Conservation (phyloP, 1,140 invertebrate genomes). For the Nymphalis io region DNA sequence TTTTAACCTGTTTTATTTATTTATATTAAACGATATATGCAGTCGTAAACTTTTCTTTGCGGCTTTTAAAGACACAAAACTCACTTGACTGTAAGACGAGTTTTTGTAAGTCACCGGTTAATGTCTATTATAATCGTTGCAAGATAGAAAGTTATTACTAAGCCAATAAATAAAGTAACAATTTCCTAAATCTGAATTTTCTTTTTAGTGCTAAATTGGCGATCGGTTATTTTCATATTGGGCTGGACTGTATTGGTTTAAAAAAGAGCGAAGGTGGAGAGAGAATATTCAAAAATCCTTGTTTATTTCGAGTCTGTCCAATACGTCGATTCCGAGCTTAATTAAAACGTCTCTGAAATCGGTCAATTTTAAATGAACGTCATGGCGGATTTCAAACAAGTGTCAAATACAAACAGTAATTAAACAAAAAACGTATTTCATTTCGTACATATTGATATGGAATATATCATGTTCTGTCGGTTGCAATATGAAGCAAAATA, state of each 20-base stretch:
- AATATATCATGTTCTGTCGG: too few species aligned
- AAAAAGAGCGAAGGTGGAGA: slow-evolving; percentile 5
- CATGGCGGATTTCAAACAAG: slow-evolving; percentile 29
- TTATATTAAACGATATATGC: too few species aligned
- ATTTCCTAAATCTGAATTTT: not conserved
- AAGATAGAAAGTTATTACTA: too few species aligned
- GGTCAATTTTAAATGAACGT: slow-evolving; percentile 44
- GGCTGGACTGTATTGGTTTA: not conserved
- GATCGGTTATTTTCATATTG: slow-evolving; percentile 4
- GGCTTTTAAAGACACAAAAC: too few species aligned
- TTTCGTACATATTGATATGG: not conserved
- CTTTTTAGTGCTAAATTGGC: not conserved
- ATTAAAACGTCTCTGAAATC: slow-evolving; percentile 60
- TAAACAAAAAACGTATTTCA: slow-evolving; percentile 10
- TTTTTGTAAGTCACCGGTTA: too few species aligned
- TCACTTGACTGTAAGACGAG: too few species aligned
- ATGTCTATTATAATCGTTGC: too few species aligned
- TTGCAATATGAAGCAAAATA: too few species aligned
- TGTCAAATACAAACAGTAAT: slow-evolving; percentile 15
- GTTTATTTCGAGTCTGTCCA: slow-evolving; percentile 55
- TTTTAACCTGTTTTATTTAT: too few species aligned
- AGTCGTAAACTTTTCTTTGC: too few species aligned
- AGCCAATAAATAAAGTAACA: too few species aligned
- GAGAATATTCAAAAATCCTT: slow-evolving; percentile 37
- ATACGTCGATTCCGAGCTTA: slow-evolving; percentile 59